Conservation (phyloP, 2,888 invertebrate genomes). For the Standfussiana lucernea region DNA sequence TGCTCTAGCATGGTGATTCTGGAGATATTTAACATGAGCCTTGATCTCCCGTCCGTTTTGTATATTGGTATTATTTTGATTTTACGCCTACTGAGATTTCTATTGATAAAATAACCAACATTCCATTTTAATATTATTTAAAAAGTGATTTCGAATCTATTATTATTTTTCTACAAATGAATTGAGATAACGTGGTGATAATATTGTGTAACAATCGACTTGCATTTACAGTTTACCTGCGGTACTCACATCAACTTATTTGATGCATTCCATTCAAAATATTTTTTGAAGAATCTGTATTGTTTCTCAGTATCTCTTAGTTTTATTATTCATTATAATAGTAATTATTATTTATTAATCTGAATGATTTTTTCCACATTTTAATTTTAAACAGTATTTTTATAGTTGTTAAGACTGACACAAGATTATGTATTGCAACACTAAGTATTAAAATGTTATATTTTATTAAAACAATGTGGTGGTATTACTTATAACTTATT, state of each 20-base stretch:
- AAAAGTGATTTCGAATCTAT: slow-evolving; percentile 30
- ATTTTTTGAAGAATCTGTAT: slow-evolving; percentile 76
- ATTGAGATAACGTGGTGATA: slow-evolving; percentile 49
- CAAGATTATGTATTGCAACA: slow-evolving; percentile 85
- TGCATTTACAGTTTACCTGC: slow-evolving; percentile 75
- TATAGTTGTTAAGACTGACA: slow-evolving; percentile 89
- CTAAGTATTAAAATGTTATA: slow-evolving; percentile 86
- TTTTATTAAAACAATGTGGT: slow-evolving; percentile 81
- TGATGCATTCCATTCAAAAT: slow-evolving; percentile 83
- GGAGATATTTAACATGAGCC: slow-evolving; percentile 17
- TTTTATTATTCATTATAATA: slow-evolving; percentile 65
- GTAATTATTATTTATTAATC: slow-evolving; percentile 69
- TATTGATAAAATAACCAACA: slow-evolving; percentile 51
- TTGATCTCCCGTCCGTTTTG: slow-evolving; percentile 37
- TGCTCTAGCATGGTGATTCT: slow-evolving; percentile 14
- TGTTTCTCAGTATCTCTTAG: slow-evolving; percentile 78
- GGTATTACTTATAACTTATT: slow-evolving; percentile 83
- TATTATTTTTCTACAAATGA: slow-evolving; percentile 39
- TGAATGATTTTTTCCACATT: slow-evolving; percentile 75
- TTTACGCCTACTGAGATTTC: slow-evolving; percentile 48
- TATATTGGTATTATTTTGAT: slow-evolving; percentile 36
- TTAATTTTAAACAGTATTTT: slow-evolving; percentile 87
- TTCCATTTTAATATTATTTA: slow-evolving; percentile 59
- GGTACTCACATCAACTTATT: slow-evolving; percentile 67
- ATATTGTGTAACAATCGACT: slow-evolving; percentile 69